phyloP scores from a whole-genome alignment of 1,140 invertebrate species.

The Scylla paramamosain region DNA sequence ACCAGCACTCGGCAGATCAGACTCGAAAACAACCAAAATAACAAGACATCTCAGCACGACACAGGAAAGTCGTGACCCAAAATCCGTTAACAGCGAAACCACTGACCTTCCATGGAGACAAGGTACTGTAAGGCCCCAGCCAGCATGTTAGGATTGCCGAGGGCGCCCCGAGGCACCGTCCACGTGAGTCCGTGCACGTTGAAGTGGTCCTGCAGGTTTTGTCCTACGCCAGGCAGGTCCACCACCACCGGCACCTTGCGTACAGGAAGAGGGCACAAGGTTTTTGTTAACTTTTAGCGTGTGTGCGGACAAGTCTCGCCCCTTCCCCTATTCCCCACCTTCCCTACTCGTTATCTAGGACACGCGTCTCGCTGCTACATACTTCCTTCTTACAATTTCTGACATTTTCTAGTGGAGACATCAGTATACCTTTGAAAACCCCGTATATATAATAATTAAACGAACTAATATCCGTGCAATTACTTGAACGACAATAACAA shows the following conservation, averaged over 20 bases:
- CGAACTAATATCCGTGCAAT: too few species aligned
- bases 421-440: too few species aligned
- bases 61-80: too few species aligned
- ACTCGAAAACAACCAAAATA: too few species aligned
- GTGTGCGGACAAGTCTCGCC: too few species aligned
- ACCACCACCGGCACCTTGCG: neutral
- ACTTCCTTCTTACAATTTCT: neutral
- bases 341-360: neutral
- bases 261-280: neutral
- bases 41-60: too few species aligned
- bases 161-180: neutral
- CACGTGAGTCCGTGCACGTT: neutral
- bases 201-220: conserved; percentile 19
- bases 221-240: neutral
- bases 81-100: too few species aligned
- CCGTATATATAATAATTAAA: too few species aligned
- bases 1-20: too few species aligned
- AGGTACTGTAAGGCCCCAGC: neutral
- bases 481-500: too few species aligned
- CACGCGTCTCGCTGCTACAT: neutral
- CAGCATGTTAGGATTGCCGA: neutral
- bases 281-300: too few species aligned
- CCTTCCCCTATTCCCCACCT: neutral
- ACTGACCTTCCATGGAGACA: neutral
- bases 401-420: too few species aligned